These are phyloP conservation scores for Mohoua ochrocephala DNA, from an alignment of 2,113 vertebrate genomes.

Conservation along the genomic window DNA sequence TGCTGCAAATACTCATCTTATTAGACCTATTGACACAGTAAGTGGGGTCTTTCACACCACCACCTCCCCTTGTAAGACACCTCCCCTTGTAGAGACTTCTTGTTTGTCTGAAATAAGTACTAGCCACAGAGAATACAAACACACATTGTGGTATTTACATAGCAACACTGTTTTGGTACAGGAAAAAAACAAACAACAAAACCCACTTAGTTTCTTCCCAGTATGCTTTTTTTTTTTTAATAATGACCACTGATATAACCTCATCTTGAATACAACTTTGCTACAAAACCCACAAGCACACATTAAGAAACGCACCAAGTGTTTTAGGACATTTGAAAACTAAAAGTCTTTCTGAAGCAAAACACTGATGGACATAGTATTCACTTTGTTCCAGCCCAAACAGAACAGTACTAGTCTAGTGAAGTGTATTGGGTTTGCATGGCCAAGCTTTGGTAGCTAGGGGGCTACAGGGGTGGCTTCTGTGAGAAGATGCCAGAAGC, in stretches of 20 bases:
- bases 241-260: not conserved
- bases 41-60: not conserved
- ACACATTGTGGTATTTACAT: not conserved
- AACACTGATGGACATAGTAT: not conserved
- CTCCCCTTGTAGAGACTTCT: not conserved
- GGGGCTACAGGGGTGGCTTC: not conserved
- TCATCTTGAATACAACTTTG: not conserved
- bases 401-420: not conserved
- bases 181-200: not conserved
- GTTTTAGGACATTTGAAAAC: not conserved
- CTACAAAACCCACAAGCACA: not conserved
- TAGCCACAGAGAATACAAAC: not conserved
- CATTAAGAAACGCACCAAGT: not conserved
- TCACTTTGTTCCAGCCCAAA: not conserved
- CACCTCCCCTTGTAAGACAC: not conserved
- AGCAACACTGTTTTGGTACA: not conserved
- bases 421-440: not conserved
- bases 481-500: not conserved
- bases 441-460: not conserved
- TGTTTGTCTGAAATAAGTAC: not conserved
- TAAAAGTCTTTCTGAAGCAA: not conserved
- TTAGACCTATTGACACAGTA: not conserved
- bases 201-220: not conserved
- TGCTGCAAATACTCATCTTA: not conserved
- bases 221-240: not conserved